Evolutionary conservation across 2,888 invertebrate species (phyloP), one percentile per base, ranked within the genome.

Genomic region (Aphrophora alni): DNA sequence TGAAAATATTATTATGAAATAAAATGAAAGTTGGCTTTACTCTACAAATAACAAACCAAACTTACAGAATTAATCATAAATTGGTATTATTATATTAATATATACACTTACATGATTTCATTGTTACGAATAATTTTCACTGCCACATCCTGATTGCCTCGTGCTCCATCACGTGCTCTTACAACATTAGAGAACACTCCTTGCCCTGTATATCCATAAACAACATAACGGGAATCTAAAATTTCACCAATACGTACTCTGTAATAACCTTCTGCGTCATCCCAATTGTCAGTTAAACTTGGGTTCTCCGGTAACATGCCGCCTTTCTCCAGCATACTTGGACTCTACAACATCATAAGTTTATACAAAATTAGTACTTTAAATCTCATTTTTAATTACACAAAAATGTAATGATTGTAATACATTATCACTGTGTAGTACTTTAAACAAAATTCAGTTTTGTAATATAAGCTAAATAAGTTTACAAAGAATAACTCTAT

Each of bases 261-360:
- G 89, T 99, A 99, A 88, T 99, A 99, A 59, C 99, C 99, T 89
- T 99, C 99, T 0, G 98, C 97, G 89, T 99, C 99, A 87, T 99
- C 99, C 99, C 99, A 99, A 88, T 99, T 99, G 88, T 99, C 99
- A 0, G 96, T 98, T 69, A 99, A 90, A 74, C 96, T 95, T 0
- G 98, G 98, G 89, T 96, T 95, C 88, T 97, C 98, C 81, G 88
- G 89, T 21, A 87, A 88, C 68, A 86, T 84, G 8, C 85, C 87
- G 4, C 86, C 87, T 85, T 87, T 87, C 24, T 88, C 90, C 84
- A 92, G 90, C 69, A 92, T 91, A 81, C 90, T 92, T 12, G 94
- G 94, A 78, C 94, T 94, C 94, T 94, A 84, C 0, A 88, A 76
- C 17, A 74, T 28, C 68, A 68, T 3, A 21, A 68, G 3, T 68